phyloP scores from a whole-genome alignment of 1,140 invertebrate genomes.

The Calosoma granatense region DNA sequence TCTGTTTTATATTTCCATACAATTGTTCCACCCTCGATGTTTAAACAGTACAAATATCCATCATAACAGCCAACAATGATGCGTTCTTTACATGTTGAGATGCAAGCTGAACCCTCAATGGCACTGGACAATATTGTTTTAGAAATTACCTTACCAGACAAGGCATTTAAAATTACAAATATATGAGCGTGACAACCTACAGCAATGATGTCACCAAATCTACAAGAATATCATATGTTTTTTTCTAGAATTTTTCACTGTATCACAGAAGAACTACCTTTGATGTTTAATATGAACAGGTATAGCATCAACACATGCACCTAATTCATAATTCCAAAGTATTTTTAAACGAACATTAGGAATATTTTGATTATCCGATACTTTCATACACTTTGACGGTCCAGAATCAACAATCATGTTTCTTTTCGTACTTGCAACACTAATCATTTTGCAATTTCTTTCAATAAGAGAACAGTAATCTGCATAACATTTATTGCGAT shows the following conservation, averaged over 20 bases:
- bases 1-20: constrained; percentile 50
- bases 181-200: constrained; percentile 53
- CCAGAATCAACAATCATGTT: too few relatives aligned
- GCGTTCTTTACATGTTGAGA: constrained; percentile 33
- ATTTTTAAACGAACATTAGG: constrained; percentile 23
- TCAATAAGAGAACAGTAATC: neutral
- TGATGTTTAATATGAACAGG: constrained; percentile 41
- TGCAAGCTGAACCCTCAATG: constrained; percentile 32
- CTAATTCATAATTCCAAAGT: constrained; percentile 47
- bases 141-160: constrained; percentile 31
- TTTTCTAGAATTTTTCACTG: constrained; percentile 12
- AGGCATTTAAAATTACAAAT: constrained; percentile 42
- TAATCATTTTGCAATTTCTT: too few relatives aligned
- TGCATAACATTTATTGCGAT: neutral
- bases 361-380: neutral
- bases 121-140: constrained; percentile 26
- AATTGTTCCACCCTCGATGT: constrained; percentile 41
- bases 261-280: constrained; percentile 32
- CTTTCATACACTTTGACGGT: too few relatives aligned
- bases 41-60: constrained; percentile 50
- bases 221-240: constrained; percentile 13
- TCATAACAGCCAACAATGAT: constrained; percentile 54
- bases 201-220: constrained; percentile 20
- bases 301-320: constrained; percentile 63
- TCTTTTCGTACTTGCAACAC: too few relatives aligned